Evolutionary conservation across 2,797 vertebrate species (phyloP).

Genomic region (Tadarida brasiliensis): DNA sequence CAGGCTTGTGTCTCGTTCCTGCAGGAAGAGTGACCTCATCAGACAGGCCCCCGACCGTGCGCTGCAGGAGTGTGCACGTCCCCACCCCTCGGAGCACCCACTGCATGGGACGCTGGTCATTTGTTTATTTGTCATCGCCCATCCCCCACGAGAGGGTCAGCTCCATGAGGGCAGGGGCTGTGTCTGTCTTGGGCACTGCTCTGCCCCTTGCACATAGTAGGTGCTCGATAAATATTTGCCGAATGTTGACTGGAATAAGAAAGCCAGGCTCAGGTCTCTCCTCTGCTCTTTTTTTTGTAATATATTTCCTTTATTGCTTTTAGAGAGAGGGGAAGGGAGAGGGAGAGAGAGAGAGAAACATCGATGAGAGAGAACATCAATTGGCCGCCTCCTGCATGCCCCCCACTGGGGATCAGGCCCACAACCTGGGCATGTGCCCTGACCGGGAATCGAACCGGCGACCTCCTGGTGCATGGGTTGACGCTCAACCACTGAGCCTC

Average conservation of each 20-base stretch:
- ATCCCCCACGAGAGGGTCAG: accelerated
- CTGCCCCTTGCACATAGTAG: neutral
- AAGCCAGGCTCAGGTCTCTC: neutral
- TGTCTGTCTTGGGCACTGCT: neutral
- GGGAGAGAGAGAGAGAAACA: too few species aligned
- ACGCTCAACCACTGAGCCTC: too few species aligned
- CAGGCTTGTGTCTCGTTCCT: neutral
- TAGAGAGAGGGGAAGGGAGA: too few species aligned
- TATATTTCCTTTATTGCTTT: too few species aligned
- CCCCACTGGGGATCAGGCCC: too few species aligned
- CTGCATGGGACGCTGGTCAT: accelerated
- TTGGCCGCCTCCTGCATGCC: too few species aligned
- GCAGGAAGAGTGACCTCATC: neutral
- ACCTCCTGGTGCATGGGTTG: too few species aligned
- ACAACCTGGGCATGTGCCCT: too few species aligned
- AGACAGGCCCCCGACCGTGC: neutral
- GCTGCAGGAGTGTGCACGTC: accelerated
- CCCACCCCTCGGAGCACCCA: accelerated
- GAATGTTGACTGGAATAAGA: accelerated
- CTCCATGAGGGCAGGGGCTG: neutral
- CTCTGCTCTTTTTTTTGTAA: neutral
- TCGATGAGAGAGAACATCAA: too few species aligned
- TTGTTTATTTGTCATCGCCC: neutral
- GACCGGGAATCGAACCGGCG: too few species aligned
- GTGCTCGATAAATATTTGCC: neutral